Percentiles rank a stretch among this genome's conserved stretches.
Conservation (phyloP, 2,888 invertebrate species). For the Pyrochroa serraticornis region DNA sequence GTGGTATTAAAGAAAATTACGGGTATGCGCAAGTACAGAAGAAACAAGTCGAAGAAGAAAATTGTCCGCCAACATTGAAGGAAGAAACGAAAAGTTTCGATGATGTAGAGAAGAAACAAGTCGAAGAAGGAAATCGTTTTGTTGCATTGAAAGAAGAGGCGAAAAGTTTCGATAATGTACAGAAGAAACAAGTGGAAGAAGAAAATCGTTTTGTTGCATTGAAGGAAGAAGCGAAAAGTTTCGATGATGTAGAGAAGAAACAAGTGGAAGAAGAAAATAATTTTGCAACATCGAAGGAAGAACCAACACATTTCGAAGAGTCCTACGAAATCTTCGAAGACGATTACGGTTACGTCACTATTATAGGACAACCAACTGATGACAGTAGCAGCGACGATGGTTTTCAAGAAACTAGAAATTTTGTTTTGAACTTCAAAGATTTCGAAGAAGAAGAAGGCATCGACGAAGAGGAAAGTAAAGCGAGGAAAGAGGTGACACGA, state of each 20-base stretch:
- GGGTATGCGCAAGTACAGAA: not conserved
- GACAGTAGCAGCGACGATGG: slow-evolving; percentile 2
- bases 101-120: not conserved
- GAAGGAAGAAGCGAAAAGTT: slow-evolving; percentile 12
- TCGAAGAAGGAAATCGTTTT: not conserved
- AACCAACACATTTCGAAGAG: not conserved
- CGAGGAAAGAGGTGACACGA: slow-evolving; percentile 13
- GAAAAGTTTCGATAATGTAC: not conserved
- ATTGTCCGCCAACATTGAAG: too few species aligned
- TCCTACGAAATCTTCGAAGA: not conserved
- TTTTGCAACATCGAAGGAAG: too few species aligned
- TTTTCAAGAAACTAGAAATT: not conserved
- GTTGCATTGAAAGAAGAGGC: too few species aligned
- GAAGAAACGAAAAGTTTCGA: slow-evolving; percentile 9
- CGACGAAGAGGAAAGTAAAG: slow-evolving; percentile 16
- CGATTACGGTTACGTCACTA: not conserved
- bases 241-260: slow-evolving; percentile 5
- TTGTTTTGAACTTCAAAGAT: not conserved
- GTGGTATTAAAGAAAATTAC: not conserved
- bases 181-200: not conserved
- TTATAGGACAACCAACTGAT: too few species aligned
- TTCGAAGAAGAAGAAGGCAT: slow-evolving; percentile 16
- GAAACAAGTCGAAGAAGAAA: not conserved
- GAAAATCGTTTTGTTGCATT: too few species aligned
- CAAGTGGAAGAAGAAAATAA: not conserved